Evolutionary conservation across 2,113 vertebrate genomes (phyloP), one percentile per base, ranked within the genome.

Genomic region (Pteropus alecto): DNA sequence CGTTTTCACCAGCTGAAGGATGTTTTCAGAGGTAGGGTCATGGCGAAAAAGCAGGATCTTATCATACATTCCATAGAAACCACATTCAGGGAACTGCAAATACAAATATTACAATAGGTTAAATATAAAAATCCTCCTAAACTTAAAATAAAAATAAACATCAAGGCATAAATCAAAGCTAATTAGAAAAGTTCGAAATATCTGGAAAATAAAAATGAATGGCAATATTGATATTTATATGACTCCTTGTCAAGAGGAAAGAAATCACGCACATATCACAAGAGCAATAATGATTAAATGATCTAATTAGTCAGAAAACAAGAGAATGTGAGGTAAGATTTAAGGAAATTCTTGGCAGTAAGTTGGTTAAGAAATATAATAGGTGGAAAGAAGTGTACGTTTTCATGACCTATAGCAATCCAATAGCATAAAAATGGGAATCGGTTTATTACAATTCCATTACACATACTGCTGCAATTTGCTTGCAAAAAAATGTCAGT

Each of bases 11-110:
- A 99, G 97, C 98, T 99, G 99, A 83, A 99, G 98, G 97, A 99
- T 99, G 97, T 99, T 99, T 96, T 99, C 99, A 18, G 99, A 99
- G 89, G 98, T 92, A 91, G 99, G 98, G 43, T 99, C 99, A 90
- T 99, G 99, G n/a, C 99, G 99, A 97, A 99, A 99, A 96, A 99
- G 98, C 89, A 99, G 98, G 96, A 99, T 99, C 98, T 99, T 99
- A 97, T 99, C 99, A 18, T 99, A 99, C 98, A 99, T 99, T 87
- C 99, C 99, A 63, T 99, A 99, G 98, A 99, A 99, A 92, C 99
- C 99, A 97, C 99, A 99, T 97, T 99, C 99, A 0, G 99, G 99
- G 96, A 99, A 99, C 99, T 99, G 98, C 61, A 98, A 98, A 98
- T 68, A 97, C 22, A 98, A 98, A 98, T 54, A 84, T 8, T 78